Evolutionary conservation across 2,797 vertebrate species (phyloP).

Genomic region (Tachyglossus aculeatus): DNA sequence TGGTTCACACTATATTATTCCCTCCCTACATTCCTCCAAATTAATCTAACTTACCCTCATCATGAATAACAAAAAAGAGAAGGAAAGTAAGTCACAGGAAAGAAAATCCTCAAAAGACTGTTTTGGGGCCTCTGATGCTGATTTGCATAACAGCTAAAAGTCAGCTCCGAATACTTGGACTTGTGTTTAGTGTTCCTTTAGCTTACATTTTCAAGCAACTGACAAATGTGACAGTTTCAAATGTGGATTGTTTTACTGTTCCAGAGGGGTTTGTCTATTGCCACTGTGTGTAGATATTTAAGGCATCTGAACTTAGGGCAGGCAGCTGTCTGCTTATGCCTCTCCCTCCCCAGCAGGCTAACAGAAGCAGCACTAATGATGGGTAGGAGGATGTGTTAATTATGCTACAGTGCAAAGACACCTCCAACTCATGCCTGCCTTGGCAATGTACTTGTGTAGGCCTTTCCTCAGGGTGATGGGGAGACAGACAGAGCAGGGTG

Average conservation of each 20-base stretch:
- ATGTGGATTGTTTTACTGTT: not conserved
- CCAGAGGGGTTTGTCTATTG: not conserved
- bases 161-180: too few relatives aligned
- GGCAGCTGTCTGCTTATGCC: not conserved
- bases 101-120: not conserved
- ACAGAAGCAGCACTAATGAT: not conserved
- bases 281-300: not conserved
- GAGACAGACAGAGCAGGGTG: not conserved
- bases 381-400: not conserved
- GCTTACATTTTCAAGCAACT: too few relatives aligned
- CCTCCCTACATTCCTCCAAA: not conserved
- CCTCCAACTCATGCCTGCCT: not conserved
- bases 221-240: not conserved
- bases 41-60: not conserved
- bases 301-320: not conserved
- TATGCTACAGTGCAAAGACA: not conserved
- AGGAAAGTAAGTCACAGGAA: not conserved
- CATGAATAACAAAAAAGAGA: not conserved
- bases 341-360: not conserved
- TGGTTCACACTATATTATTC: not conserved
- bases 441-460: not conserved
- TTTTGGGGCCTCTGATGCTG: too few relatives aligned
- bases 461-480: not conserved
- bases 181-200: too few relatives aligned
- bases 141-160: too few relatives aligned